Percentiles rank a stretch among this genome's conserved stretches.
phyloP scores from a whole-genome alignment of 2,888 invertebrate genomes.

The Cremastinae sp. region DNA sequence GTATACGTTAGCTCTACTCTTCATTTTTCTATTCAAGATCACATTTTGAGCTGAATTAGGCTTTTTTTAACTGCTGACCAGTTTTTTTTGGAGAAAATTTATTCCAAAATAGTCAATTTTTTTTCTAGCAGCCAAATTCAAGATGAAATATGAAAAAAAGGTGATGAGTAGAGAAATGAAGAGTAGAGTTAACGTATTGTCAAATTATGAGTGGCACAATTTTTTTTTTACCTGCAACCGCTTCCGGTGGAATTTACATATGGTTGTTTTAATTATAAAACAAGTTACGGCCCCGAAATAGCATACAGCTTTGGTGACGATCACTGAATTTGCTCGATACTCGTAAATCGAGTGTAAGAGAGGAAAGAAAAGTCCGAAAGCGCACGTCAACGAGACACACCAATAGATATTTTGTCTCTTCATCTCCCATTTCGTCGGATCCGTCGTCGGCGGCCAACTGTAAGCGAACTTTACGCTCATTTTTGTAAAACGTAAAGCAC shows the following conservation, averaged over 20 bases:
- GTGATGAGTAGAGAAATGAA: neutral
- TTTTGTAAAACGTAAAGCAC: constrained; percentile 56
- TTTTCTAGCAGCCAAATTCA: no score
- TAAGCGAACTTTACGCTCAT: constrained; percentile 54
- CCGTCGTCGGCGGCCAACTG: constrained; percentile 54
- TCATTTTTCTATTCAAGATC: no score
- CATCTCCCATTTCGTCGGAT: constrained; percentile 40
- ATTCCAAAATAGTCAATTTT: no score
- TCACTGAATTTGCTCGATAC: constrained; percentile 46
- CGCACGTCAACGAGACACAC: constrained; percentile 40
- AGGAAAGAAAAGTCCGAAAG: no score
- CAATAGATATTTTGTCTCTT: constrained; percentile 51
- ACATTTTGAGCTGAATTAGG: no score
- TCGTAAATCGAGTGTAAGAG: constrained; percentile 54
- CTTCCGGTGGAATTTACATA: constrained; percentile 58
- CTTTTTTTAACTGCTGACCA: no score
- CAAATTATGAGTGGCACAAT: neutral
- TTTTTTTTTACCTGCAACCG: constrained; percentile 59
- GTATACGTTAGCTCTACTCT: neutral
- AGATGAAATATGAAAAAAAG: no score
- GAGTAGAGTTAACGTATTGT: no score
- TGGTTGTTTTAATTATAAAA: constrained; percentile 62
- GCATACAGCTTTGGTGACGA: constrained; percentile 62
- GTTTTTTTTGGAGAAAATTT: no score
- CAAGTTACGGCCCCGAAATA: constrained; percentile 60